Conservation (phyloP, 2,797 vertebrate genomes). For the Rhabdomys pumilio region DNA sequence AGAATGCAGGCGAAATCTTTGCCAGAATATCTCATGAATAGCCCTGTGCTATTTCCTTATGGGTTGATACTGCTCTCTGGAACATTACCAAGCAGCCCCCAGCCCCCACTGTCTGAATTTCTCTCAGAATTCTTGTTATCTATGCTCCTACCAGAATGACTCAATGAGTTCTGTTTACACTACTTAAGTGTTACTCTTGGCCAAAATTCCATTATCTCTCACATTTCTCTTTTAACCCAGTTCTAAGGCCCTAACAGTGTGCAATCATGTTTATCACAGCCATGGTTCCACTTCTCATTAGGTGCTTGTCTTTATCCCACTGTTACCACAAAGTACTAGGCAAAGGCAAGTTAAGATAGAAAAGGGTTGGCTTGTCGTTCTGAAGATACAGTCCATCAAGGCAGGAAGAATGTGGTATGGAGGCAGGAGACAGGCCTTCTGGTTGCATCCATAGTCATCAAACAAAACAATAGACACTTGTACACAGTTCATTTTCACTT, state of each 20-base stretch:
- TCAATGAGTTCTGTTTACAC: neutral
- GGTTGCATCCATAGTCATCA: neutral
- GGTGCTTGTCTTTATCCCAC: neutral
- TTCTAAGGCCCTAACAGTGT: neutral
- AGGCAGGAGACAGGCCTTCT: neutral
- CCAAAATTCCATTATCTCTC: neutral
- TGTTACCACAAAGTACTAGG: neutral
- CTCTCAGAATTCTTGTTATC: neutral
- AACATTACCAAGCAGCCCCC: neutral
- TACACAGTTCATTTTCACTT: too few species aligned
- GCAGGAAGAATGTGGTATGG: neutral
- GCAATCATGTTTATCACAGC: too few species aligned
- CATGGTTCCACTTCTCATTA: neutral
- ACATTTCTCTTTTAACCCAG: too few species aligned
- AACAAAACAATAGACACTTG: neutral
- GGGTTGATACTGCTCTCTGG: neutral
- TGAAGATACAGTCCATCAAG: neutral
- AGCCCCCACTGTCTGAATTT: neutral
- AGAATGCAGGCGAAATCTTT: neutral
- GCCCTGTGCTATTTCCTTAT: neutral
- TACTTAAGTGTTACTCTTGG: neutral
- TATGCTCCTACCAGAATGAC: neutral
- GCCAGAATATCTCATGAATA: neutral
- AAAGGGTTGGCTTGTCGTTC: too few species aligned
- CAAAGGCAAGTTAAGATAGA: neutral